Conservation (phyloP, 2,888 invertebrate species). For the Drosophila colorata region DNA sequence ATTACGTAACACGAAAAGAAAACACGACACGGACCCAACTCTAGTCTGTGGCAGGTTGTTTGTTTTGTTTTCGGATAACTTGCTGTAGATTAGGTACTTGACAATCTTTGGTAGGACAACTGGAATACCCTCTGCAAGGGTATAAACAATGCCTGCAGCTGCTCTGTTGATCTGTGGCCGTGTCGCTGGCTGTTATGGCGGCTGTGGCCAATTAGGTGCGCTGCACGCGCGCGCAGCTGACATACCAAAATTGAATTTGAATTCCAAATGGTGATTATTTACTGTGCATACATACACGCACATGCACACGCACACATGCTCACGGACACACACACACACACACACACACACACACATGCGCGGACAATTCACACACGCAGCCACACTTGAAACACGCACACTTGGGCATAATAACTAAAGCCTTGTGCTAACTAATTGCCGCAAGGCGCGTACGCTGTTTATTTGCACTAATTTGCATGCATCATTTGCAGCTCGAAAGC, state of each 20-base stretch:
- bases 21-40: no score
- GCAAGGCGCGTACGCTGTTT: constrained; percentile 53
- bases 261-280: constrained; percentile 71
- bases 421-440: constrained; percentile 76
- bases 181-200: constrained; percentile 17
- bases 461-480: constrained; percentile 75
- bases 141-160: neutral
- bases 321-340: constrained; percentile 20
- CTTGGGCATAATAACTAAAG: constrained; percentile 72
- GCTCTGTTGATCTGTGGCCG: constrained; percentile 28
- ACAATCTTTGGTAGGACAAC: neutral
- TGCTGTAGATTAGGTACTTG: no score
- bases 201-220: constrained; percentile 61
- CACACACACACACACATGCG: constrained; percentile 13
- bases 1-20: no score
- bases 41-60: no score
- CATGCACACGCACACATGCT: constrained; percentile 12
- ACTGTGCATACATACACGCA: constrained; percentile 34
- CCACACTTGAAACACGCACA: constrained; percentile 49
- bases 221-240: constrained; percentile 43
- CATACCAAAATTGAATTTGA: constrained; percentile 67
- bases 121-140: neutral
- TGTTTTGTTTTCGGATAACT: no score
- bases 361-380: constrained; percentile 9
- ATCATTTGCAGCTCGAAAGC: constrained; percentile 62